Evolutionary conservation across 2,113 vertebrate species (phyloP).

Genomic region (Antigone vipio): DNA sequence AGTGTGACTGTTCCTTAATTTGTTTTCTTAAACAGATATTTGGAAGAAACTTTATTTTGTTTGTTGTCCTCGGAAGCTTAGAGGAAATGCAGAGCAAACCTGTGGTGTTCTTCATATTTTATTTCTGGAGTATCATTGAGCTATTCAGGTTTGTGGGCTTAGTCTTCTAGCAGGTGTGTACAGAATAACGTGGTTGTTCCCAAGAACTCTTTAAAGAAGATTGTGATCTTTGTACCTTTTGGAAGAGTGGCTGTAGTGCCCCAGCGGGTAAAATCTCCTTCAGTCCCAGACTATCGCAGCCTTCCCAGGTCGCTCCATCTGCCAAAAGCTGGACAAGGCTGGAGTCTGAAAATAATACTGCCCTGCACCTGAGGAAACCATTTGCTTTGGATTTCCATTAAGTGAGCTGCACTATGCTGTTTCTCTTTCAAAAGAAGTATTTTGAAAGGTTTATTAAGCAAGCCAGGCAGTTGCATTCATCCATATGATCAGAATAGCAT

Average conservation of each 20-base stretch:
- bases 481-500: neutral
- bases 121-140: constrained; percentile 87
- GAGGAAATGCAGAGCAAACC: constrained; percentile 92
- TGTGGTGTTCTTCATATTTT: constrained; percentile 95
- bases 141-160: constrained; percentile 84
- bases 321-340: neutral
- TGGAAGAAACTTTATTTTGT: constrained; percentile 91
- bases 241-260: neutral
- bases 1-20: neutral
- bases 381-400: neutral
- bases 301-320: neutral
- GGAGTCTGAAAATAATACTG: neutral
- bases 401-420: neutral
- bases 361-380: neutral
- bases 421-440: neutral
- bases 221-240: neutral
- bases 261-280: neutral
- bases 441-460: neutral
- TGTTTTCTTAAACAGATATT: constrained; percentile 73
- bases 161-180: neutral
- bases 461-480: neutral
- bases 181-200: neutral
- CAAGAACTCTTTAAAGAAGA: neutral
- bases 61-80: constrained; percentile 86
- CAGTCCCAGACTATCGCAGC: neutral